Evolutionary conservation across 2,888 invertebrate genomes (phyloP).

Genomic region (Nycteola revayana): DNA sequence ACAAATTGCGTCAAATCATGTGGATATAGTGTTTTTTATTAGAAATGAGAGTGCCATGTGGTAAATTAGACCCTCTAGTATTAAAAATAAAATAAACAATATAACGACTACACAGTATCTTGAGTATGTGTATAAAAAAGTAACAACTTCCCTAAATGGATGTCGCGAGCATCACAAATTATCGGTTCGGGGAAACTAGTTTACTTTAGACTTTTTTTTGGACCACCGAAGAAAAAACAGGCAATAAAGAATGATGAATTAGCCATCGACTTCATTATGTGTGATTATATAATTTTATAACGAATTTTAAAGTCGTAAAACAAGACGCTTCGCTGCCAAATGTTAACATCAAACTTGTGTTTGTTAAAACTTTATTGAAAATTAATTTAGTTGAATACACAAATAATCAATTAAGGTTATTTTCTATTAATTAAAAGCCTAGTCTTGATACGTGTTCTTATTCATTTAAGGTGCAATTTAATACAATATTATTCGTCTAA

Average conservation of each 20-base stretch:
- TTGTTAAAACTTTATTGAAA: conserved; percentile 3
- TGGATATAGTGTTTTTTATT: conserved; percentile 75
- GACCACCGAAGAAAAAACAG: conserved; percentile 15
- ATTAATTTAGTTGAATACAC: not conserved
- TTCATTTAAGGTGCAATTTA: too few species aligned
- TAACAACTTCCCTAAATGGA: conserved; percentile 49
- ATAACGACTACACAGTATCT: conserved; percentile 59
- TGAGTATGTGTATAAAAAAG: conserved; percentile 48
- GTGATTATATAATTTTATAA: conserved; percentile 15
- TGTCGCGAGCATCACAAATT: conserved; percentile 62
- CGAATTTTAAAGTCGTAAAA: conserved; percentile 19
- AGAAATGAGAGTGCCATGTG: conserved; percentile 65
- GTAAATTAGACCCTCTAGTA: conserved; percentile 74
- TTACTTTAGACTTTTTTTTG: conserved; percentile 34
- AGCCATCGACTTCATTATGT: conserved; percentile 22
- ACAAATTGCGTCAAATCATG: conserved; percentile 77
- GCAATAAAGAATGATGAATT: conserved; percentile 30
- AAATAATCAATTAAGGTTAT: too few species aligned
- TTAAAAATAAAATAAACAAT: conserved; percentile 67
- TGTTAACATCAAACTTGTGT: conserved; percentile 9
- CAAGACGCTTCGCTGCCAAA: conserved; percentile 3
- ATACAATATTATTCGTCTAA: too few species aligned
- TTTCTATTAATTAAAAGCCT: too few species aligned
- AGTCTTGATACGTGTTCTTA: too few species aligned
- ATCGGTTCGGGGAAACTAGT: conserved; percentile 48